Conservation (phyloP, 2,888 invertebrate genomes). For the Eustalomyia histrio region DNA sequence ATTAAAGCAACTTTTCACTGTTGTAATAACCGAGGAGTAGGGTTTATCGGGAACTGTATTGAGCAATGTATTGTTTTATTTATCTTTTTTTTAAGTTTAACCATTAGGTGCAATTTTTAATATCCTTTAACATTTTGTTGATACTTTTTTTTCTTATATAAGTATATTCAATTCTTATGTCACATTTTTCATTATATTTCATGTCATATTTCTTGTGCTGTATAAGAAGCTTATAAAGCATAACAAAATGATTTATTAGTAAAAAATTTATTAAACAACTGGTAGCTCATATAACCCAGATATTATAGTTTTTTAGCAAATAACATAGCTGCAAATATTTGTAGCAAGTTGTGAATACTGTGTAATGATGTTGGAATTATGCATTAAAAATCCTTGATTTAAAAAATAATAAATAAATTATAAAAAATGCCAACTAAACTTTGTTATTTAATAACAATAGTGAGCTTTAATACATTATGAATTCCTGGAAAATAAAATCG, state of each 20-base stretch:
- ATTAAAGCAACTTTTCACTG: no score
- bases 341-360: no score
- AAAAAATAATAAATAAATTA: not conserved
- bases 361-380: no score
- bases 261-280: constrained; percentile 55
- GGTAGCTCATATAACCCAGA: constrained; percentile 43
- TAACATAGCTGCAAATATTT: no score
- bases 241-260: constrained; percentile 60
- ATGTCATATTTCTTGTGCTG: constrained; percentile 33
- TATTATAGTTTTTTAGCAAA: not conserved
- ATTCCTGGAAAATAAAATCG: constrained; percentile 22
- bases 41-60: no score
- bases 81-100: not conserved
- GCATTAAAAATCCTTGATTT: not conserved
- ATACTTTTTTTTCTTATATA: constrained; percentile 13
- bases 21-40: no score
- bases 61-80: no score
- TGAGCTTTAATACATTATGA: not conserved
- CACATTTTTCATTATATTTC: constrained; percentile 27
- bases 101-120: no score
- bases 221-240: constrained; percentile 44
- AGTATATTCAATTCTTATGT: constrained; percentile 1
- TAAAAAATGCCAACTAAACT: not conserved
- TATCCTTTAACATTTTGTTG: constrained; percentile 42
- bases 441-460: not conserved